Base-by-base conservation (phyloP, 2,797 vertebrate species). In the Siniperca scherzeri region DNA sequence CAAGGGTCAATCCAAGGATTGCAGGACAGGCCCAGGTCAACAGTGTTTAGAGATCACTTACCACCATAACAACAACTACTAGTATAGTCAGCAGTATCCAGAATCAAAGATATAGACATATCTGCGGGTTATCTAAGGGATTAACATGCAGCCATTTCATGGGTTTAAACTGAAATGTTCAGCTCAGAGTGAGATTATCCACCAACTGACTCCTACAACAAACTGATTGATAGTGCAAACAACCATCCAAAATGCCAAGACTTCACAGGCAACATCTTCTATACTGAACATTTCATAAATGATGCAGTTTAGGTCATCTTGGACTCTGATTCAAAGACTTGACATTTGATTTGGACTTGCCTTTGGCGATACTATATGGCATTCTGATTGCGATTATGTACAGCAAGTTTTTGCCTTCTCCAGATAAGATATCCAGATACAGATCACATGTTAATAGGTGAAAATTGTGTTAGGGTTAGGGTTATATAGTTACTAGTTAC, bases 1-100 rank as follows among this genome's bases (percentile, higher is more conserved):
- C 81, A 75, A 67, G 22, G 82, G 70, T 84, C 72, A 78, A 42
- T 52, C 74, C 59, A 53, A 60, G 71, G 76, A 78, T 78, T 82
- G 59, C 7, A 61, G 56, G 68, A 71, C 61, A 78, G 70, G 62
- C 71, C 14, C 16, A 42, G 76, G 70, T 78, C 38, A 38, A 33
- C 40, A 55, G 62, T 74, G 64, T 81, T 80, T 85, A 60, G 61
- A 75, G 59, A 65, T 81, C 70, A 74, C 50, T 61, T 61, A 67
- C 81, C 22, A 33, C 55, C 70, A 60, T 86, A 78, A 70, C 80
- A 79, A 77, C 72, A 74, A 46, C 36, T n/a, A 67, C 48, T 25
- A 13, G 10, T 7, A 8, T 16, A 5, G n/a, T 50, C 48, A 12
- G 57, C 68, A 44, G 71, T 50, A 21, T 22, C 56, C 30, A 57